These are phyloP conservation scores for Procambarus virginalis DNA, from an alignment of 1,140 invertebrate genomes.

Conservation along the genomic window DNA sequence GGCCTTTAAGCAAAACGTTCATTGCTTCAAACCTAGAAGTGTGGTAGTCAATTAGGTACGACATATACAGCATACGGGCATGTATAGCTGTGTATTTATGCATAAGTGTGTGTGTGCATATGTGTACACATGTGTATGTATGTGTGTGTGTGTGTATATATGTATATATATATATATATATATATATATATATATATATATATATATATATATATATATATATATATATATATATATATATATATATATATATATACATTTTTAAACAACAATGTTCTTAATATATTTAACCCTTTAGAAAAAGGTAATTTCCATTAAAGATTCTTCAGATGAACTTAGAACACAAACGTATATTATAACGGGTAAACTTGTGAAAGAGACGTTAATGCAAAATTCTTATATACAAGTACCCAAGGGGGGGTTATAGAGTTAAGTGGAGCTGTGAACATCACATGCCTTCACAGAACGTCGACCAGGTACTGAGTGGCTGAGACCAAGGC, in stretches of 20 bases:
- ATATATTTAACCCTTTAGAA: slow-evolving; percentile 2
- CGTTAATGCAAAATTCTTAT: slow-evolving; percentile 33
- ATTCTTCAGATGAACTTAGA: slow-evolving; percentile 8
- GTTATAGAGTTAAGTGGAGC: slow-evolving; percentile 13
- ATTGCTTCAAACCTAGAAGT: too few species aligned
- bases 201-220: slow-evolving; percentile 24
- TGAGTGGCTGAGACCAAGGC: slow-evolving; percentile 21
- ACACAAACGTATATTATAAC: slow-evolving; percentile 11
- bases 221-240: too few species aligned
- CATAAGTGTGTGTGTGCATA: not conserved
- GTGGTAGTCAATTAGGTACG: too few species aligned
- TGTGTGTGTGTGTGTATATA: slow-evolving; percentile 36
- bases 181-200: slow-evolving; percentile 50
- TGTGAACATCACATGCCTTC: slow-evolving; percentile 7
- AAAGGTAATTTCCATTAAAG: not conserved
- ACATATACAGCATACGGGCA: too few species aligned
- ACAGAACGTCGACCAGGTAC: slow-evolving; percentile 31
- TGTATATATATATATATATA: slow-evolving; percentile 33
- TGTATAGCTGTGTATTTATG: too few species aligned
- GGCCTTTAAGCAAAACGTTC: too few species aligned
- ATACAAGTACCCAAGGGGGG: slow-evolving; percentile 14
- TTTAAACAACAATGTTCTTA: not conserved
- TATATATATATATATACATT: slow-evolving; percentile 41
- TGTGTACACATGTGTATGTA: slow-evolving; percentile 18
- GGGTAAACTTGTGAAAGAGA: slow-evolving; percentile 4